Conservation (phyloP, 1,140 invertebrate species). For the Bombus waltoni region DNA sequence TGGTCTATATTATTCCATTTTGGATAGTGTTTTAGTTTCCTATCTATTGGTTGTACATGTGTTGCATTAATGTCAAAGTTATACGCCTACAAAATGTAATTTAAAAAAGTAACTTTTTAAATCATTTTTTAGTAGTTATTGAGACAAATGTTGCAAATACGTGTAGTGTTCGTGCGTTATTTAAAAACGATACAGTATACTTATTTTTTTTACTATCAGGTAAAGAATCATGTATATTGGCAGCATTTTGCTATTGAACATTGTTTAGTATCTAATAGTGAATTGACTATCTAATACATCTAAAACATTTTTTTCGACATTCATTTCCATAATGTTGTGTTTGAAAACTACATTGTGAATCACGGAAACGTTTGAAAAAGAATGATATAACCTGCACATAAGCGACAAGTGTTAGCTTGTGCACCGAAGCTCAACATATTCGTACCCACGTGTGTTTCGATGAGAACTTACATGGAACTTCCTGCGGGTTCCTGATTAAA, state of each 20-base stretch:
- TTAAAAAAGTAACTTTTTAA: too few species aligned
- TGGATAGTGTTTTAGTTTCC: not conserved
- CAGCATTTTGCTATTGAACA: not conserved
- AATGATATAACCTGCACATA: slow-evolving; percentile 27
- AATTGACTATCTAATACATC: not conserved
- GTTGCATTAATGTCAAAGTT: not conserved
- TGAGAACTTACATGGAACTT: slow-evolving; percentile 78
- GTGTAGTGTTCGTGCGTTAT: not conserved
- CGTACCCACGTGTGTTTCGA: slow-evolving; percentile 69
- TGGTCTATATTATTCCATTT: slow-evolving; percentile 27
- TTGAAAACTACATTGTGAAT: not conserved
- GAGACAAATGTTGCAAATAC: too few species aligned
- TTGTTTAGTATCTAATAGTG: not conserved
- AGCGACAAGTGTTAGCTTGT: slow-evolving; percentile 63
- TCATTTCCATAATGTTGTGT: not conserved
- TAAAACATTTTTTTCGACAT: not conserved
- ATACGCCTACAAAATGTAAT: not conserved
- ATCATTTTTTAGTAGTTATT: too few species aligned
- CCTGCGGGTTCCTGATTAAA: slow-evolving; percentile 77
- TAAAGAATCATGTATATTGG: not conserved
- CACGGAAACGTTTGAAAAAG: not conserved
- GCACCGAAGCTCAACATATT: slow-evolving; percentile 60
- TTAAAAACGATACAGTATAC: not conserved
- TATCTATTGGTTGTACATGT: too few species aligned
- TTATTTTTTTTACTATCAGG: not conserved